Evolutionary conservation across 2,113 vertebrate species (phyloP).

Genomic region (Platysternon megacephalum): DNA sequence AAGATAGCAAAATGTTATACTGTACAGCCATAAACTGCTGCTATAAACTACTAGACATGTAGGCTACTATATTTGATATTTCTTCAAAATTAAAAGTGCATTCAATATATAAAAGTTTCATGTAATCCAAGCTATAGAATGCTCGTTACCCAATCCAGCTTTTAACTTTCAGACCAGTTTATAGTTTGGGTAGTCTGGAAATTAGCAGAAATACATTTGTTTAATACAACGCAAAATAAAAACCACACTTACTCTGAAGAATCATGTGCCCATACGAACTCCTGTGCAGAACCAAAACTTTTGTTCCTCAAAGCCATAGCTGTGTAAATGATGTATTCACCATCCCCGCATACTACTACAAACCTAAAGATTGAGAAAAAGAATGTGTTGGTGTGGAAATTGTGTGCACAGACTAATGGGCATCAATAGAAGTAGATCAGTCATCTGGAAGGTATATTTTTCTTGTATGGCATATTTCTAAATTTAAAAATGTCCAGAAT

Average conservation of each 20-base stretch:
- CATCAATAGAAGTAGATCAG: neutral
- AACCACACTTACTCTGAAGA: constrained; percentile 93
- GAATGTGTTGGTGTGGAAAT: neutral
- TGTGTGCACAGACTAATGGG: neutral
- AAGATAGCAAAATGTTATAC: neutral
- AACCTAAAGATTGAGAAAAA: constrained; percentile 78
- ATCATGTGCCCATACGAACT: constrained; percentile 98
- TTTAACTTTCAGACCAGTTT: neutral
- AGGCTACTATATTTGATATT: neutral
- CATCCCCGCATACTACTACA: constrained; percentile 97
- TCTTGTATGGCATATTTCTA: neutral
- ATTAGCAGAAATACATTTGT: neutral
- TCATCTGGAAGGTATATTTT: neutral
- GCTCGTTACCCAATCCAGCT: neutral
- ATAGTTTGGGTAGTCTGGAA: neutral
- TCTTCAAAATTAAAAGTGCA: neutral
- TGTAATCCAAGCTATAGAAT: neutral
- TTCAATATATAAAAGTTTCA: neutral
- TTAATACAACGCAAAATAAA: neutral
- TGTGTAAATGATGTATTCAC: constrained; percentile 99
- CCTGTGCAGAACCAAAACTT: constrained; percentile 98
- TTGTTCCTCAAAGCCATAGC: constrained; percentile 99
- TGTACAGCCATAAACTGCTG: neutral
- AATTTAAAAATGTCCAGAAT: neutral
- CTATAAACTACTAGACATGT: neutral